Percentiles rank a stretch among this genome's conserved stretches.
These are phyloP conservation scores for Dipodomys ordii DNA, from an alignment of 2,113 vertebrate species.

Conservation along the genomic window DNA sequence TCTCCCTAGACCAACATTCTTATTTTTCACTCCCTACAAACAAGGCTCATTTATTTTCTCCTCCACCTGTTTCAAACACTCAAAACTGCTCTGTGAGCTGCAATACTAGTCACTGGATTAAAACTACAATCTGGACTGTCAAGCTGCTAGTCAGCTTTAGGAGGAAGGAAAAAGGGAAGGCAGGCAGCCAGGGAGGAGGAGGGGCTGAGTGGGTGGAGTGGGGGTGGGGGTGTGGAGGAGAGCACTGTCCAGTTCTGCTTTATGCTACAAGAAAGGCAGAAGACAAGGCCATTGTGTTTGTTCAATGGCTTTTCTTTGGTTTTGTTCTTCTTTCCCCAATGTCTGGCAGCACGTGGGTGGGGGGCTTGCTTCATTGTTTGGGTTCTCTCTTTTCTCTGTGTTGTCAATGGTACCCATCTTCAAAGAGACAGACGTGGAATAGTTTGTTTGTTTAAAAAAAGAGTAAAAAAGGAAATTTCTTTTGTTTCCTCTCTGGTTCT, in stretches of 20 bases:
- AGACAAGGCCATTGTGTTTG: slow-evolving; percentile 38
- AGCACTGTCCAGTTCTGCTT: background rate
- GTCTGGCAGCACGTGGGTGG: slow-evolving; percentile 15
- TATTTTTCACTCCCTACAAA: background rate
- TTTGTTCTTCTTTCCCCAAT: slow-evolving; percentile 31
- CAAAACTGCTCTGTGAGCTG: background rate
- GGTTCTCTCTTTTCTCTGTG: slow-evolving; percentile 17
- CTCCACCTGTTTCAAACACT: background rate
- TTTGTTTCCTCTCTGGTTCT: slow-evolving; percentile 70
- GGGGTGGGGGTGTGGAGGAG: background rate
- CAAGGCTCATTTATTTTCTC: background rate
- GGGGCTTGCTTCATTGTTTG: slow-evolving; percentile 48
- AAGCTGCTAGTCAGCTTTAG: background rate
- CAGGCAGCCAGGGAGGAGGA: background rate
- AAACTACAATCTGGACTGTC: background rate
- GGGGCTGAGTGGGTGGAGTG: too few relatives aligned
- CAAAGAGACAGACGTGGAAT: slow-evolving; percentile 47
- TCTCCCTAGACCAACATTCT: background rate
- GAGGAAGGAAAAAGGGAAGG: background rate
- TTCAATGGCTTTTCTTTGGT: slow-evolving; percentile 37
- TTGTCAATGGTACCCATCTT: slow-evolving; percentile 49
- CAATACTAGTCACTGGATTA: background rate
- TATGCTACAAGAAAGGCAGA: background rate
- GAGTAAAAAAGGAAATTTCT: background rate
- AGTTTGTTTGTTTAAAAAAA: slow-evolving; percentile 46